A percentile compares a stretch with the other conserved stretches of the same genome.
These are phyloP conservation scores for Hypselothyrea guttata DNA, from an alignment of 2,888 invertebrate genomes.

Conservation along the genomic window DNA sequence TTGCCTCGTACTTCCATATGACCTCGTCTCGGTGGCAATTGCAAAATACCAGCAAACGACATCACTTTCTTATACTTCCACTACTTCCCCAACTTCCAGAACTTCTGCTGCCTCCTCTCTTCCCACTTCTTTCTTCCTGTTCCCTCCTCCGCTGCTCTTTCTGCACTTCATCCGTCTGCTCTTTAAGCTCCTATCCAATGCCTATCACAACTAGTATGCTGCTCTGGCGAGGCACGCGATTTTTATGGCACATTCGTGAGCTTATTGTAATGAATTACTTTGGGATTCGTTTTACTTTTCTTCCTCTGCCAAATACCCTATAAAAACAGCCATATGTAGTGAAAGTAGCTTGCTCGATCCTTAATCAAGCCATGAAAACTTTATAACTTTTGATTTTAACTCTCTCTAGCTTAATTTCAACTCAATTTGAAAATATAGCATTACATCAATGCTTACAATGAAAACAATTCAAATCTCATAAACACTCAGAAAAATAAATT, in stretches of 20 bases:
- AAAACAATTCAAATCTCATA: too few species aligned
- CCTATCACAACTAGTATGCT: neutral
- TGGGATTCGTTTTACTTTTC: constrained; percentile 22
- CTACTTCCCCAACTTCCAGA: too few species aligned
- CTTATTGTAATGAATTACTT: constrained; percentile 81
- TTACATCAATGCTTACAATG: too few species aligned
- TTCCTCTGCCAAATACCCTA: constrained; percentile 7
- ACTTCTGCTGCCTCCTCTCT: neutral
- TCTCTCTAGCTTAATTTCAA: too few species aligned
- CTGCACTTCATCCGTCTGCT: neutral
- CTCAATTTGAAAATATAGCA: too few species aligned
- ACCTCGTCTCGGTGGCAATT: constrained; percentile 47
- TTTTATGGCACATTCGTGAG: constrained; percentile 81
- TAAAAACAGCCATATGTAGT: neutral
- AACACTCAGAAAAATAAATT: too few species aligned
- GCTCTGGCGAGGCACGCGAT: constrained; percentile 55
- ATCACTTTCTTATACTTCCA: constrained; percentile 40
- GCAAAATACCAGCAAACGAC: constrained; percentile 38
- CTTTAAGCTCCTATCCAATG: neutral
- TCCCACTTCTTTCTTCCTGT: neutral
- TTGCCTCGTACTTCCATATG: neutral
- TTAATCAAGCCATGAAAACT: too few species aligned
- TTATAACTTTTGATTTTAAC: too few species aligned
- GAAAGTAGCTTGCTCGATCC: too few species aligned
- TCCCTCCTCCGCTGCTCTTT: neutral